These are phyloP conservation scores for Blennius ocellaris DNA, from an alignment of 2,113 vertebrate species.

Conservation along the genomic window DNA sequence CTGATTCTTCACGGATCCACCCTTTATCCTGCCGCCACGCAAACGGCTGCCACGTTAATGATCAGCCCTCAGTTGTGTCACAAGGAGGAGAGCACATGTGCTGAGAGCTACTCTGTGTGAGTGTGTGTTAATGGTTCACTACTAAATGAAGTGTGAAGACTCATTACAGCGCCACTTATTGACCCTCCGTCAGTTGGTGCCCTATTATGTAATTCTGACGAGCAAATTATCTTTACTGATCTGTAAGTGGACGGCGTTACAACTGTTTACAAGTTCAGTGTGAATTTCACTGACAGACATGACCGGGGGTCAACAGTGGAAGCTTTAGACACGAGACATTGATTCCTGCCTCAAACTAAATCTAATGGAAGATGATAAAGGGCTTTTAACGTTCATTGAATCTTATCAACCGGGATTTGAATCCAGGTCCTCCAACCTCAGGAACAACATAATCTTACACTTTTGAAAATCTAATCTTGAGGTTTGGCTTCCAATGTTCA, in stretches of 20 bases:
- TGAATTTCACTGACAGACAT: not conserved
- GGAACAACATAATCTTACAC: too few species aligned
- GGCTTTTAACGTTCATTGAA: not conserved
- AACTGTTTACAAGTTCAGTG: conserved; percentile 32
- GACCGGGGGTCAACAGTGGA: conserved; percentile 30
- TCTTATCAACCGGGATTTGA: too few species aligned
- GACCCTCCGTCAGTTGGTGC: conserved; percentile 37
- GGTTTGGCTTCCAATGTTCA: not conserved
- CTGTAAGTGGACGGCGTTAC: conserved; percentile 45
- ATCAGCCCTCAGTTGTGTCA: conserved; percentile 25
- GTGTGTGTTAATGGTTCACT: conserved; percentile 54
- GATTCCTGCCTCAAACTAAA: not conserved
- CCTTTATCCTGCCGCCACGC: not conserved
- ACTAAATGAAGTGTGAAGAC: conserved; percentile 50
- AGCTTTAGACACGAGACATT: conserved; percentile 11
- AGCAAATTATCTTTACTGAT: conserved; percentile 53
- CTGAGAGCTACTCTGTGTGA: not conserved
- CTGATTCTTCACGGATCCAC: not conserved
- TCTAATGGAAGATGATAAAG: conserved; percentile 1
- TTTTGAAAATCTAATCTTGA: too few species aligned
- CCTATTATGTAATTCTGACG: conserved; percentile 57
- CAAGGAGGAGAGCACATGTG: not conserved
- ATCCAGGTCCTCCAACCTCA: too few species aligned
- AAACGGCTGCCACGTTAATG: conserved; percentile 32
- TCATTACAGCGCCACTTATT: conserved; percentile 47